Percentiles rank a stretch among this genome's conserved stretches.
Conservation (phyloP, 2,888 invertebrate species). For the Apodemia zela region DNA sequence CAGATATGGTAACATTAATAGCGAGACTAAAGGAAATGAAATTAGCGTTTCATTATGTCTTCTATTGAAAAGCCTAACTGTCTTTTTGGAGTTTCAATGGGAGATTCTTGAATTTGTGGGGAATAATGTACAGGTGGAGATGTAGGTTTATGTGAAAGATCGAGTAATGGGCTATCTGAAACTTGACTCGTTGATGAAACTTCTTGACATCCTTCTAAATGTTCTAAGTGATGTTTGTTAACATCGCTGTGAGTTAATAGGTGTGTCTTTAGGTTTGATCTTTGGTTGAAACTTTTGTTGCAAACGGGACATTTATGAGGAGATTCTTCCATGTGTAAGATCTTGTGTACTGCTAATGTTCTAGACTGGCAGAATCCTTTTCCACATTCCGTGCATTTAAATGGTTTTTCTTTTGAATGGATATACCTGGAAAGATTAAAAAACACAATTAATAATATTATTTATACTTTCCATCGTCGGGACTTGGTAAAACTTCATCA, state of each 20-base stretch:
- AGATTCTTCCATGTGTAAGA: conserved; percentile 95
- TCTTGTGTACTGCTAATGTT: conserved; percentile 97
- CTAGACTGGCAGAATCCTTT: conserved; percentile 99
- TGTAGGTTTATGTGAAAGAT: conserved; percentile 79
- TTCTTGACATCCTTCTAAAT: conserved; percentile 74
- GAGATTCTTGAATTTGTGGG: conserved; percentile 54
- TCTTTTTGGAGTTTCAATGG: conserved; percentile 63
- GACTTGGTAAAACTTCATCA: too few species aligned
- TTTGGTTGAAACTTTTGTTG: conserved; percentile 93
- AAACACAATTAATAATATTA: conserved; percentile 24
- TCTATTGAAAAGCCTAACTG: conserved; percentile 91
- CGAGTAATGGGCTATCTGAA: conserved; percentile 70
- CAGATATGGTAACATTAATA: background rate
- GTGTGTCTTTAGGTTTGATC: conserved; percentile 95
- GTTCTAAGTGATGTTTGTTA: conserved; percentile 70
- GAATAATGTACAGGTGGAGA: conserved; percentile 50
- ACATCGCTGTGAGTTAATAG: conserved; percentile 91
- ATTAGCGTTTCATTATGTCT: conserved; percentile 92
- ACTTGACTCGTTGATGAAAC: conserved; percentile 74
- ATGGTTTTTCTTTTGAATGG: conserved; percentile 98
- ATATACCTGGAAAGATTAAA: conserved; percentile 88
- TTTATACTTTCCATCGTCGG: conserved; percentile 5
- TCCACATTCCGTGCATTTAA: conserved; percentile 97
- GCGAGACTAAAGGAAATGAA: background rate
- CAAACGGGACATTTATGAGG: conserved; percentile 96